Base-by-base conservation (phyloP, 2,113 vertebrate species). In the Neogale vison region DNA sequence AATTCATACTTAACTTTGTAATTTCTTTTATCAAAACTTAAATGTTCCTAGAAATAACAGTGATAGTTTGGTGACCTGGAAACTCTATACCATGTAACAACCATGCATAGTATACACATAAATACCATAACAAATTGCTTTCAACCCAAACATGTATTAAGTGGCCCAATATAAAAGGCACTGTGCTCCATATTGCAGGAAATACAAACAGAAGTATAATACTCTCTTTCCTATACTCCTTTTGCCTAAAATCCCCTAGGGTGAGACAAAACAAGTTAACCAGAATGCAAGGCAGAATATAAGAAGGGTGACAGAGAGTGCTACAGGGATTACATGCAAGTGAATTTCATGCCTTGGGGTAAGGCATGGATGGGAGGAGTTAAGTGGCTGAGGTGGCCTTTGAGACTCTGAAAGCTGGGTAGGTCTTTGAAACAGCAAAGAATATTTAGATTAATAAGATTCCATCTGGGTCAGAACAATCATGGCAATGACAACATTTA, bases 131-230 rank as follows among this genome's bases (percentile, higher is more conserved):
- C 20, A 87, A 81, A 97, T 6, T 85, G 20, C 29, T 36, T 82
- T 71, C 72, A 89, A 82, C 18, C 92, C 12, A n/a, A 96, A 71
- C 45, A 86, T 61, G 15, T 61, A 74, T 50, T 88, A 95, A 94
- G 18, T 83, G 29, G 80, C 10, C 10, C 21, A 96, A 61, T 31
- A 84, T 0, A 90, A 45, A 95, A 96, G 90, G 85, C n/a, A 87
- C 45, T 67, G 34, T 76, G 77, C 13, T 95, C 52, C 67, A 90
- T 20, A 65, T 0, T 89, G 21, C 42, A 95, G 81, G 34, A 76
- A 96, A 91, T 86, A 92, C 29, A 80, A 93, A 82, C 21, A 29
- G 34, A 11, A 88, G 11, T 90, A 90, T 84, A 95, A 93, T 39
- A 57, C 7, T 52, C 15, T 79, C 47, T 65, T 65, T 34, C 13